Base-by-base conservation (phyloP, 1,140 invertebrate species). In the Chironomus striatipennis region DNA sequence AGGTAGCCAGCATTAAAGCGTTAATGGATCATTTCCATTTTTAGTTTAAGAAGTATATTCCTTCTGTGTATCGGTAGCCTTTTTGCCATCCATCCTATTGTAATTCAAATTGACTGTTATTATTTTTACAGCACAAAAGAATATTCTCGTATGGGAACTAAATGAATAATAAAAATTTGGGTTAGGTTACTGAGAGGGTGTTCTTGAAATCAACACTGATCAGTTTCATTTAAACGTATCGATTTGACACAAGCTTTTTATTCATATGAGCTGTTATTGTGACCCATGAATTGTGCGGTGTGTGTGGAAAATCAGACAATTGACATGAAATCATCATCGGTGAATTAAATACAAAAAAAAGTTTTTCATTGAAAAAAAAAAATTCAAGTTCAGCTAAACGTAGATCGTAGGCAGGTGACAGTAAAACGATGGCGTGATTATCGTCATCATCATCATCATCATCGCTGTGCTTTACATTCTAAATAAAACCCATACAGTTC, bases 191-290 rank as follows among this genome's bases (percentile, higher is more conserved):
- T 57, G 12, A 57, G 12, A 15, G 24, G 24, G 24, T 34, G 24
- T 34, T 15, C 47, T n/a, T 57, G 47, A 57, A 57, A 57, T 57
- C n/a, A n/a, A 57, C 12, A 57, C 47, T n/a, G 47, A 57, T 57
- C 9, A 57, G n/a, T 57, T 57, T 57, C 47, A 57, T 57, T 57
- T 57, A 57, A 57, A n/a, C n/a, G 47, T 57, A 57, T n/a, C 47
- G 47, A 34, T 34, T 34, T 34, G 24, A 34, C 47, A 57, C 47
- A 57, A 4, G 47, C 47, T n/a, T 15, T 34, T 34, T 1, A 15
- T 47, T 47, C 43, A 47, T 47, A 47, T 47, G 24, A 34, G 24
- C 24, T 34, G 2, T 2, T 34, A 34, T 34, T 34, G 15, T 47
- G 43, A 47, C 43, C 47, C 12, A 57, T 57, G 47, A 57, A n/a